phyloP scores from a whole-genome alignment of 2,113 vertebrate genomes.

The Eleginops maclovinus region DNA sequence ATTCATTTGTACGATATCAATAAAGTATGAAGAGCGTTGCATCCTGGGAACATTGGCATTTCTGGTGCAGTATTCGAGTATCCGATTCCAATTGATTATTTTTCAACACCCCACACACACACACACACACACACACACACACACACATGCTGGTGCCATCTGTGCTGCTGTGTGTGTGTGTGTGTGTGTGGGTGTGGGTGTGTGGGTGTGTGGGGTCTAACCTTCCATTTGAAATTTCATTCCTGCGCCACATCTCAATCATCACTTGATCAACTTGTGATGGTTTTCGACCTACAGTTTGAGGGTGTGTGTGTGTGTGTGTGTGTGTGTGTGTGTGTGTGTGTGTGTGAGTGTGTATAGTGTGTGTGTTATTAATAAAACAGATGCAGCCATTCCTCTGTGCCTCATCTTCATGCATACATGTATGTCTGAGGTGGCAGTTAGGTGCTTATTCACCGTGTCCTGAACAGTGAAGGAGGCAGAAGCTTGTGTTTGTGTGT shows the following conservation, averaged over 20 bases:
- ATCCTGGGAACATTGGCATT: too few species aligned
- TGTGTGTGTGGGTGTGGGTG: conserved; percentile 6
- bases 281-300: conserved; percentile 27
- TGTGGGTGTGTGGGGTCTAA: neutral
- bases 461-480: conserved; percentile 17
- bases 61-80: too few species aligned
- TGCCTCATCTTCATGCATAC: conserved; percentile 51
- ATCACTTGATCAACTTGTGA: conserved; percentile 48
- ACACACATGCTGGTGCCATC: conserved; percentile 8
- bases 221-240: conserved; percentile 49
- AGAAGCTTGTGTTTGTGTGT: neutral
- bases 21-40: too few species aligned
- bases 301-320: conserved; percentile 6
- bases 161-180: neutral
- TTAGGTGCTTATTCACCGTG: conserved; percentile 43
- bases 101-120: too few species aligned
- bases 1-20: too few species aligned
- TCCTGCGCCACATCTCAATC: conserved; percentile 46
- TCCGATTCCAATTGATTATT: too few species aligned
- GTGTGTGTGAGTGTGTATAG: conserved; percentile 1
- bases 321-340: neutral
- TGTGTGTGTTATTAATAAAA: neutral
- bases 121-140: neutral
- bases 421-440: conserved; percentile 6
- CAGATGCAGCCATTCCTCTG: neutral